phyloP scores from a whole-genome alignment of 2,888 invertebrate species.

The Caenorhabditis doughertyi region DNA sequence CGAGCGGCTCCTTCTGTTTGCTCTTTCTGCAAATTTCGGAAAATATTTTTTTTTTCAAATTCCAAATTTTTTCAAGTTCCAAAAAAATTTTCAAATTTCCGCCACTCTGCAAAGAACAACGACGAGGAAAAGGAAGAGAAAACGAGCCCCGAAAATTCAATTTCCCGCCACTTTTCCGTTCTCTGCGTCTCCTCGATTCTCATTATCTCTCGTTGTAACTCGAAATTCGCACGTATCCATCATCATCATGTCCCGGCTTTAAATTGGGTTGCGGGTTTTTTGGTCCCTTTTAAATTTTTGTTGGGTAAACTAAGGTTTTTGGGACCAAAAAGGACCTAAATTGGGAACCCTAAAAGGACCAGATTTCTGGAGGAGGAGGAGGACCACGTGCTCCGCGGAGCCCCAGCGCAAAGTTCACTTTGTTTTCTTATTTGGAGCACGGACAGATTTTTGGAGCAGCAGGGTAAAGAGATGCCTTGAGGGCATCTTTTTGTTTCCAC shows the following conservation, averaged over 20 bases:
- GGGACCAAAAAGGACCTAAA: not conserved
- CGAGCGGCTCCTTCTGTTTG: not conserved
- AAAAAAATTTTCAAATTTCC: not conserved
- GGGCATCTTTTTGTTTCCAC: constrained; percentile 32
- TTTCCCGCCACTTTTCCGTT: constrained; percentile 46
- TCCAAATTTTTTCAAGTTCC: not conserved
- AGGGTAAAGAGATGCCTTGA: not conserved
- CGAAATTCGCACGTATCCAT: constrained; percentile 47
- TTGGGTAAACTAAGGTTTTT: too few relatives aligned
- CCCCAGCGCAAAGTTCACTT: constrained; percentile 33
- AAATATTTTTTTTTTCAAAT: not conserved
- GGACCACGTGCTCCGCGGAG: not conserved
- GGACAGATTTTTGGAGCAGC: constrained; percentile 5
- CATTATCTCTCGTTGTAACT: not conserved
- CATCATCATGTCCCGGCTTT: not conserved
- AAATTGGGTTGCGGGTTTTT: constrained; percentile 45
- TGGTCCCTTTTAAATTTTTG: not conserved
- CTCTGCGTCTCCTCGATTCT: not conserved
- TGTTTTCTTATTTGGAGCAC: constrained; percentile 8
- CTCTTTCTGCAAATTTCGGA: not conserved
- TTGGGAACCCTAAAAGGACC: not conserved
- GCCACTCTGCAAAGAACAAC: constrained; percentile 20
- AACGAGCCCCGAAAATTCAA: constrained; percentile 30
- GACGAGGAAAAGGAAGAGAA: not conserved
- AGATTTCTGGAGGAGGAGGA: not conserved